Evolutionary conservation across 92 coral and sea anemone genomes (phyloP).

Genomic region (Micromussa lordhowensis): DNA sequence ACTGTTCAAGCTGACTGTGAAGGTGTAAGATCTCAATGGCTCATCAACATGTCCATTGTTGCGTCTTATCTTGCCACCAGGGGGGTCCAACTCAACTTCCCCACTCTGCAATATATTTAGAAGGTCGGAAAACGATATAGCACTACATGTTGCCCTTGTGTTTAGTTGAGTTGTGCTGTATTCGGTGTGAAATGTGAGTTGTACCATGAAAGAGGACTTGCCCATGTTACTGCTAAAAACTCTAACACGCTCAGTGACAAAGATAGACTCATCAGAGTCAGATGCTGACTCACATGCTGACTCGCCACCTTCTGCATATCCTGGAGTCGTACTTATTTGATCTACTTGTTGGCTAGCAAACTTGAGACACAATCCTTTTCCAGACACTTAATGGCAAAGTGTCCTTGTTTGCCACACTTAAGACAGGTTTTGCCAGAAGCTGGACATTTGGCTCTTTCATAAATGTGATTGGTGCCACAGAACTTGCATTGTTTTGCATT

Average conservation of each 20-base stretch:
- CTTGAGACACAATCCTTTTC: no score
- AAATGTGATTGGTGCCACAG: not conserved
- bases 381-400: no score
- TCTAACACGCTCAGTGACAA: conserved; percentile 8
- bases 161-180: conserved; percentile 3
- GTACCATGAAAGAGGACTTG: conserved; percentile 23
- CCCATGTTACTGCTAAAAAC: conserved; percentile 12
- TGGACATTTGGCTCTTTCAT: not conserved
- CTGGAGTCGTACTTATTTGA: no score
- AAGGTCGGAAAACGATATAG: not conserved
- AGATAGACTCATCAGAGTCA: not conserved
- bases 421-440: not conserved
- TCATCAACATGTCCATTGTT: not conserved
- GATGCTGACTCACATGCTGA: not conserved
- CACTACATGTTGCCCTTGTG: not conserved
- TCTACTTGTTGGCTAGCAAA: not conserved
- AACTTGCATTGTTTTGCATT: not conserved
- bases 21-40: not conserved
- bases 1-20: not conserved
- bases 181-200: conserved; percentile 12
- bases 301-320: not conserved
- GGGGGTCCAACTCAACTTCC: not conserved
- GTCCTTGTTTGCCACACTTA: not conserved
- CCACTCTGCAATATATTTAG: not conserved
- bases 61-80: conserved; percentile 1